Conservation (phyloP, 2,888 invertebrate genomes). For the Cataglyphis altisquamis region DNA sequence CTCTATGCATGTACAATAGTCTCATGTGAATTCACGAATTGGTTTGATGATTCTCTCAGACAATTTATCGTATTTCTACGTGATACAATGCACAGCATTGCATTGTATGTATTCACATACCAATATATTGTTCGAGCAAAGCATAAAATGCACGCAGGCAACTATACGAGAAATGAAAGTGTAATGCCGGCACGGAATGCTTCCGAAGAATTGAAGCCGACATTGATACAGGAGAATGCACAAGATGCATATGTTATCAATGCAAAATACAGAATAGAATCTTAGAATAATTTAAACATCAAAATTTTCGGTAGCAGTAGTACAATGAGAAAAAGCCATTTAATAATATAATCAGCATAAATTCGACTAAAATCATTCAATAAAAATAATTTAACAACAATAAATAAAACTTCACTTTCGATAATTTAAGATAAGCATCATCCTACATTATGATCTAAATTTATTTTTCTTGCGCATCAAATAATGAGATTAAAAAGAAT, state of each 20-base stretch:
- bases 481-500: background rate
- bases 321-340: background rate
- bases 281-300: background rate
- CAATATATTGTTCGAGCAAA: slow-evolving; percentile 1
- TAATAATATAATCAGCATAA: background rate
- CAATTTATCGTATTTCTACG: slow-evolving; percentile 55
- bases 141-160: background rate
- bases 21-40: slow-evolving; percentile 18
- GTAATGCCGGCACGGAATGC: background rate
- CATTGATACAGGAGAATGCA: background rate
- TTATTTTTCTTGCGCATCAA: background rate
- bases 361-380: background rate
- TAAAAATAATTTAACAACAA: background rate
- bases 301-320: background rate
- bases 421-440: slow-evolving; percentile 11
- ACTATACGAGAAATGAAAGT: slow-evolving; percentile 33
- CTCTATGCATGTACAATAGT: background rate
- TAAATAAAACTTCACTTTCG: background rate
- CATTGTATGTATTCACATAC: background rate
- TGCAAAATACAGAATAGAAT: background rate
- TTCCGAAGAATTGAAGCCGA: slow-evolving; percentile 37
- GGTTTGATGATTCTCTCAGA: slow-evolving; percentile 32
- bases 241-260: background rate
- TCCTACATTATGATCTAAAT: background rate
- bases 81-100: slow-evolving; percentile 30